Evolutionary conservation across 1,140 invertebrate species (phyloP).

Genomic region (Frieseomelitta varia): DNA sequence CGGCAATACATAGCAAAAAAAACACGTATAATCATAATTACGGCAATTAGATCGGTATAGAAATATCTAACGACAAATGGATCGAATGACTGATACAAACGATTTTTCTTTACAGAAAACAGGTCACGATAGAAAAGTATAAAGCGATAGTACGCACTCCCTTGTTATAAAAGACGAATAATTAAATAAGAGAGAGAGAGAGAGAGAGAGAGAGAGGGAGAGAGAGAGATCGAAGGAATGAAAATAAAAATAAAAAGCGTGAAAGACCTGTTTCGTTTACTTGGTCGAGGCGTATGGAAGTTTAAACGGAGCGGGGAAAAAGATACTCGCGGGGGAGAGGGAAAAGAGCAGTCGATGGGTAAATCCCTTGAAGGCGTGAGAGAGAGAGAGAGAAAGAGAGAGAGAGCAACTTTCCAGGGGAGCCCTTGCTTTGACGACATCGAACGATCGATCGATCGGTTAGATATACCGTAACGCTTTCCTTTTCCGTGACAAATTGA

Average conservation of each 20-base stretch:
- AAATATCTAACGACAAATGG: background rate
- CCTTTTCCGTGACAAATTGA: slow-evolving; percentile 50
- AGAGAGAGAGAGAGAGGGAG: background rate
- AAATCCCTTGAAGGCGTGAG: background rate
- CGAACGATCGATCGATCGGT: slow-evolving; percentile 27
- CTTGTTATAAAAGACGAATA: background rate
- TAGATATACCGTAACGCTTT: slow-evolving; percentile 44
- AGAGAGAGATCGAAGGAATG: background rate
- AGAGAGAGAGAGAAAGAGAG: too few species aligned
- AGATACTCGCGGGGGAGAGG: background rate
- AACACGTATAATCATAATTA: background rate
- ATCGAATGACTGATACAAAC: too few species aligned
- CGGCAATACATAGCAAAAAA: background rate
- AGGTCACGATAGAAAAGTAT: too few species aligned
- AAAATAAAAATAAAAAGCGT: background rate
- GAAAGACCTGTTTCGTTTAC: background rate
- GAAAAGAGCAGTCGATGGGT: background rate
- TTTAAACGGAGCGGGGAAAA: slow-evolving; percentile 3
- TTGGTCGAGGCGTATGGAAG: background rate
- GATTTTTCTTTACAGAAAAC: too few species aligned
- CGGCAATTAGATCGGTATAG: too few species aligned
- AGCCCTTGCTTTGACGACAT: background rate
- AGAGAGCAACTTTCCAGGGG: slow-evolving; percentile 4
- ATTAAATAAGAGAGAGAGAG: background rate
- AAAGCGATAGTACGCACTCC: too few species aligned